Evolutionary conservation across 2,888 invertebrate species (phyloP), one percentile per base, ranked within the genome.

Genomic region (Thecophora atra): DNA sequence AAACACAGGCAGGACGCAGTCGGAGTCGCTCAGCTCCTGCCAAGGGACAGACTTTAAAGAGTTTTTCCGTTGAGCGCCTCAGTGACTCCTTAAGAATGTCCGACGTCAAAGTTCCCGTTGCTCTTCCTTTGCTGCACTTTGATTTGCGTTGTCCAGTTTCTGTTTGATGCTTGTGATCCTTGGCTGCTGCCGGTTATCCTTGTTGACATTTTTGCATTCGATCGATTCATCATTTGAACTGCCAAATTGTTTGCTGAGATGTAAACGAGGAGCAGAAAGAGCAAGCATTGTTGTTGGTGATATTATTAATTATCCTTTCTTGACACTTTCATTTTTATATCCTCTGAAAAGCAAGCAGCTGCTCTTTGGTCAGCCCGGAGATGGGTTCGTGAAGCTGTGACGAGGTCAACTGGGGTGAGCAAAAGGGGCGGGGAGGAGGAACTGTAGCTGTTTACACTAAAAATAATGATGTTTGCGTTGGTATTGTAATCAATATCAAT

Each of bases 241-340:
- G 79, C 76, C 77, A 77, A 79, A 78, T 75, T 80, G 81, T 81
- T 81, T 81, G 76, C 77, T 74, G 60, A 62, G 69, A 47, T 44
- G 64, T 44, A 47, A 64, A 47, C 24, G 44, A 47, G 24, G 30
- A 42, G 13, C 17, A 58, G 44, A 24, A 26, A 24, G n/a, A 66
- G 28, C 28, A 17, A 17, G 42, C 1, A 64, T 72, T 67, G 77
- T 74, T 77, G 71, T 81, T 81, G 80, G 79, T 77, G 79, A 76
- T 75, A 78, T 83, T 82, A 84, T 83, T 83, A 83, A 83, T 83
- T 84, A 84, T 80, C 26, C 56, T 79, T 80, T 83, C 83, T 83
- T 83, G 84, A 82, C 84, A 58, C 83, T 82, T 83, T 83, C 81
- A 80, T 78, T 81, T 82, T 68, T 67, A n/a, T 70, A 21, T 68